These are phyloP conservation scores for Ischnura elegans DNA, from an alignment of 2,888 invertebrate species.

Conservation along the genomic window DNA sequence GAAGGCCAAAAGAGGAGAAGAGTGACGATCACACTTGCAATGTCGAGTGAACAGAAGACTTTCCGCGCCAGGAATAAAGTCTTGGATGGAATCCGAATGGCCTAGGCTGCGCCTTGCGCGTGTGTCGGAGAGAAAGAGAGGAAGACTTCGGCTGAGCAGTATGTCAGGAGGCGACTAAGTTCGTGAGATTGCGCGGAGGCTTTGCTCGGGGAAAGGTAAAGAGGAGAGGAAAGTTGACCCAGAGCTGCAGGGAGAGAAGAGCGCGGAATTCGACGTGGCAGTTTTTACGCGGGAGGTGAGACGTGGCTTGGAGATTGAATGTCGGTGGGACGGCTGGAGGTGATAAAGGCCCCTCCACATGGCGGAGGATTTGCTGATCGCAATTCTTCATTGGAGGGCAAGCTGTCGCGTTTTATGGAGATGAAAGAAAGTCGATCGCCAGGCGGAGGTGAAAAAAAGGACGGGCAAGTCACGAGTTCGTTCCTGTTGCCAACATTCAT, in stretches of 20 bases:
- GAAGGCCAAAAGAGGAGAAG: neutral
- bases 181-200: neutral
- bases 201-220: neutral
- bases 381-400: slow-evolving; percentile 6
- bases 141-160: neutral
- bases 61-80: neutral
- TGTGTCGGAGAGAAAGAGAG: neutral
- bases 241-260: too few species aligned
- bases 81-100: neutral
- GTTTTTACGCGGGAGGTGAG: slow-evolving; percentile 6
- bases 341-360: neutral
- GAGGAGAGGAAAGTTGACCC: neutral
- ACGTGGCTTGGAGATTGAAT: neutral
- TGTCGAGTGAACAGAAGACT: neutral
- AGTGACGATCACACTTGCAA: neutral
- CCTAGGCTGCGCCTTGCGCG: neutral
- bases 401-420: slow-evolving; percentile 21
- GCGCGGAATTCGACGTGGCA: neutral
- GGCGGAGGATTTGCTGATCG: slow-evolving; percentile 2
- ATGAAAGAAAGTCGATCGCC: neutral
- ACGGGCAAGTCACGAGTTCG: neutral
- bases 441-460: neutral
- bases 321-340: neutral
- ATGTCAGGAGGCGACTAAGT: neutral
- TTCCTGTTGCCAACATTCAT: neutral